Base-by-base conservation (phyloP, 2,113 vertebrate genomes). In the Irena cyanogastra region DNA sequence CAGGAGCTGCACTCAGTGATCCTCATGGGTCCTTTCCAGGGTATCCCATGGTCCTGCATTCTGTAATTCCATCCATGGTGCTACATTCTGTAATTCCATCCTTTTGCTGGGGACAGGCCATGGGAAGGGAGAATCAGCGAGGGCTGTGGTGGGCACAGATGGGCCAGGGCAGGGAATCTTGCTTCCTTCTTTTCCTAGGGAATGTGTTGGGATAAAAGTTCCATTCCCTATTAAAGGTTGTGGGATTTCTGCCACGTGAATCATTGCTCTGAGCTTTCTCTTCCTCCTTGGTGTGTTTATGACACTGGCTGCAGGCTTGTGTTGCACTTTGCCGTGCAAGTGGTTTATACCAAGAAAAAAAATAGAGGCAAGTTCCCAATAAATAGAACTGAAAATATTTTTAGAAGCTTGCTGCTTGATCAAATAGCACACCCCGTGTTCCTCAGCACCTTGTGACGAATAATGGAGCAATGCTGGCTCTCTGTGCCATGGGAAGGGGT, bases 381-480 rank as follows among this genome's bases (percentile, higher is more conserved):
- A 95, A 94, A 90, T 11, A 86, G 88, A 96, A 78, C 64, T 72
- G 52, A 13, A 78, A 76, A 24, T 94, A 96, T 90, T 90, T 95
- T 96, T 96, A 90, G 93, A 75, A 94, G 52, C 82, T 54, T 53
- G 2, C 64, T 89, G 71, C 79, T 90, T 81, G 83, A 90, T 96
- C 56, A 93, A 71, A 64, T 89, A 92, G 47, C 39, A 27, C 11
- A 14, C 7, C 18, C 11, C 1, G 0, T 37, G 64, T 64, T 80
- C 88, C 89, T 93, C 78, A 93, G 53, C 74, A 74, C 50, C 84
- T 83, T 77, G 75, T 80, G 78, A 90, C 80, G 80, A 94, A 94
- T 93, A 90, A 94, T 90, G 68, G 15, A 95, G 69, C 72, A 41
- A 9, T 20, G 24, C 59, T 65, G 86, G 45, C 44, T 85, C 42